Conservation (phyloP, 2,797 vertebrate genomes). For the Poliocrania exsul region DNA sequence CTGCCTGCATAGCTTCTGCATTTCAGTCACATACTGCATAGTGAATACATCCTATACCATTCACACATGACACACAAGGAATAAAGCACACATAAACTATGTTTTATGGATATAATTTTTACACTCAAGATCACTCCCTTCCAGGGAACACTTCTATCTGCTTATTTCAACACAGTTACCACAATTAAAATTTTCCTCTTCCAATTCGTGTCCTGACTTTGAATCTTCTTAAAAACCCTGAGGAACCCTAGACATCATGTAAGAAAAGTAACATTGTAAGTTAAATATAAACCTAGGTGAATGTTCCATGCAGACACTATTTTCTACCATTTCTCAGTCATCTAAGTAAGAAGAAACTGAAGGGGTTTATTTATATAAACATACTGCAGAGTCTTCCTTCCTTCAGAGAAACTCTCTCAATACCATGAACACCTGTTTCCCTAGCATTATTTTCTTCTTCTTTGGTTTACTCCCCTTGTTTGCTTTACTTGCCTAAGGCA, state of each 20-base stretch:
- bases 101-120: neutral
- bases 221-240: neutral
- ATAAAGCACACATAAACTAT: neutral
- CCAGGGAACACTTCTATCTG: neutral
- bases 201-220: neutral
- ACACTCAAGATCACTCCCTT: neutral
- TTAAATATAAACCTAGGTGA: neutral
- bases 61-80: neutral
- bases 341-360: neutral
- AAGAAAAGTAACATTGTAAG: neutral
- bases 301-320: neutral
- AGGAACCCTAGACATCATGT: neutral
- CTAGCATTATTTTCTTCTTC: neutral
- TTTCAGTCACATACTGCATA: neutral
- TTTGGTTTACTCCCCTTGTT: neutral
- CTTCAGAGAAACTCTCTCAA: neutral
- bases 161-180: neutral
- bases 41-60: neutral
- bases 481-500: neutral
- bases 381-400: neutral
- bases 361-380: neutral
- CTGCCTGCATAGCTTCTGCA: neutral
- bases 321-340: neutral
- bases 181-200: neutral
- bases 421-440: neutral